phyloP scores from a whole-genome alignment of 1,140 invertebrate genomes.

The Drosophila saltans region DNA sequence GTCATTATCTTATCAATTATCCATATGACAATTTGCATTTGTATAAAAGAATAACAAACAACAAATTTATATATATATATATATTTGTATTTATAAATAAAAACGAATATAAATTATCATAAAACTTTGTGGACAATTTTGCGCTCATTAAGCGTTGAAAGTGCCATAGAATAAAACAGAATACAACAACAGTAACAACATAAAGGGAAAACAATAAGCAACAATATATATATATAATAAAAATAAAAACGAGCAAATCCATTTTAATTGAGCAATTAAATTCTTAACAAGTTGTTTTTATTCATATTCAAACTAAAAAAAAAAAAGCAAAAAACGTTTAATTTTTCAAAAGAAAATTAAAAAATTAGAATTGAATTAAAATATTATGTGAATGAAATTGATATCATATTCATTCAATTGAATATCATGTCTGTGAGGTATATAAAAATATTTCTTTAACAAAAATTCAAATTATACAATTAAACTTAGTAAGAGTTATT shows the following conservation, averaged over 20 bases:
- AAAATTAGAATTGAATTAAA: background rate
- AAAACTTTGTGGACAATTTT: constrained; percentile 14
- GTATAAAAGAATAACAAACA: constrained; percentile 4
- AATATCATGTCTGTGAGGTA: no score
- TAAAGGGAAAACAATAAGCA: constrained; percentile 4
- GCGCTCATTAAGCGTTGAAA: constrained; percentile 17
- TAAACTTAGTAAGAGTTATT: no score
- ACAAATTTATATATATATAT: background rate
- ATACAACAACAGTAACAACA: constrained; percentile 1
- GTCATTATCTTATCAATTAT: constrained; percentile 13
- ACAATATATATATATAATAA: background rate
- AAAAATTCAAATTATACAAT: no score
- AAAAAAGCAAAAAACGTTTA: constrained; percentile 28
- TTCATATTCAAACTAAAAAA: constrained; percentile 25
- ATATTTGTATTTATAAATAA: background rate
- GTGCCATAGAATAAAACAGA: background rate
- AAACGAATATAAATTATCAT: constrained; percentile 6
- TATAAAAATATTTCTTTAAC: no score
- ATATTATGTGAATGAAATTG: background rate
- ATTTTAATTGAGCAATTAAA: constrained; percentile 22
- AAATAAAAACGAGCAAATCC: constrained; percentile 7
- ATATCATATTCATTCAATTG: no score
- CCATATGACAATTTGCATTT: constrained; percentile 11
- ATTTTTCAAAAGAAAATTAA: constrained; percentile 27
- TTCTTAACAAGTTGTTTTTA: constrained; percentile 15